Percentiles rank a stretch among this genome's conserved stretches.
Conservation (phyloP, 2,113 vertebrate genomes). For the Cricetomys ansorgei region DNA sequence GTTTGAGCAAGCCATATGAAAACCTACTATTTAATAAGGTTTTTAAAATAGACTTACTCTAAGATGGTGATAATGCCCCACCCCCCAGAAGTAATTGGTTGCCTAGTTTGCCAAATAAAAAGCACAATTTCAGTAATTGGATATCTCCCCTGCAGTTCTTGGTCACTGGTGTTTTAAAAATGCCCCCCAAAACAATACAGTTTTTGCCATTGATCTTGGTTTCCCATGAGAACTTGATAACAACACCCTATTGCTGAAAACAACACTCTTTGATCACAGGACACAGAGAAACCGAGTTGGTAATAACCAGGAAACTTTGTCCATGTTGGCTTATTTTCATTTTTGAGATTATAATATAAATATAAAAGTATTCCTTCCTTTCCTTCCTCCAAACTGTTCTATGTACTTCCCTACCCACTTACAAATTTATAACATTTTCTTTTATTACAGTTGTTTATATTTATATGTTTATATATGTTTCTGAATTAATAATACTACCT, state of each 20-base stretch:
- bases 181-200: neutral
- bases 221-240: neutral
- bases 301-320: neutral
- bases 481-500: neutral
- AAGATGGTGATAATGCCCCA: neutral
- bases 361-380: neutral
- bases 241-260: neutral
- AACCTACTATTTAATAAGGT: too few relatives aligned
- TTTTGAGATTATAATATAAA: neutral
- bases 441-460: neutral
- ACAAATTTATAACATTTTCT: neutral
- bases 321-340: neutral
- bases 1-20: neutral
- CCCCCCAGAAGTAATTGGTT: neutral
- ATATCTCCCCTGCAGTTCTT: neutral
- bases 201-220: neutral
- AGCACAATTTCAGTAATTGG: too few relatives aligned
- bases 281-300: neutral
- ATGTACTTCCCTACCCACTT: neutral
- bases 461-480: neutral
- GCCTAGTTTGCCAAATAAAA: neutral
- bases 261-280: neutral
- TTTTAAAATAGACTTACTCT: neutral
- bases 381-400: neutral
- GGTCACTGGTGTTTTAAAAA: neutral